These are phyloP conservation scores for Onthophagus sagittarius DNA, from an alignment of 2,888 invertebrate genomes.

Conservation along the genomic window DNA sequence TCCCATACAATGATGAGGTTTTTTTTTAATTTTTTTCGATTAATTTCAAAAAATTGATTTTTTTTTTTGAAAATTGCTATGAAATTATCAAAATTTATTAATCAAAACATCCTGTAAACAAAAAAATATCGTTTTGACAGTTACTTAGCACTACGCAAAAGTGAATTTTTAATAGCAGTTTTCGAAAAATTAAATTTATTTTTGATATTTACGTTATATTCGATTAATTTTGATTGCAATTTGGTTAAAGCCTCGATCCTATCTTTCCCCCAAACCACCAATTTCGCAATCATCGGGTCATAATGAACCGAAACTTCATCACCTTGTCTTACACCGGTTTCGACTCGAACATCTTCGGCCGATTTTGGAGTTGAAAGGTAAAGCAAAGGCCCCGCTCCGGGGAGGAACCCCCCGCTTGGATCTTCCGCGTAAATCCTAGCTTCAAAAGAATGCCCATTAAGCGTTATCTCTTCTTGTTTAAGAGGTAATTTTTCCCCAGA, in stretches of 20 bases:
- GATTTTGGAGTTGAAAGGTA: slow-evolving; percentile 70
- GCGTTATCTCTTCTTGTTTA: slow-evolving; percentile 71
- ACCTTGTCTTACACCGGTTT: slow-evolving; percentile 82
- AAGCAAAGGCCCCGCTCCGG: slow-evolving; percentile 83
- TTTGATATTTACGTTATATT: slow-evolving; percentile 73
- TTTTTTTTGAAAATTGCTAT: too few species aligned
- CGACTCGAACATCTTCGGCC: slow-evolving; percentile 71
- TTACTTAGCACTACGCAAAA: too few species aligned
- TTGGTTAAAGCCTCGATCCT: slow-evolving; percentile 76
- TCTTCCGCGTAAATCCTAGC: slow-evolving; percentile 95
- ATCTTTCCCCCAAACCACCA: slow-evolving; percentile 92
- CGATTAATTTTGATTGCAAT: slow-evolving; percentile 67
- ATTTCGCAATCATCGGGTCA: slow-evolving; percentile 99
- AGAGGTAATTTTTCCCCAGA: slow-evolving; percentile 81
- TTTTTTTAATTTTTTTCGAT: too few species aligned
- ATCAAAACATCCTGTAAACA: too few species aligned
- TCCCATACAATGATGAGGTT: too few species aligned
- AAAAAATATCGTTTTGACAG: too few species aligned
- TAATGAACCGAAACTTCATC: slow-evolving; percentile 98
- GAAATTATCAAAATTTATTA: too few species aligned
- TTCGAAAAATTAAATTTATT: neutral
- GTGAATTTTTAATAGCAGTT: too few species aligned
- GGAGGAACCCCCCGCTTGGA: slow-evolving; percentile 80
- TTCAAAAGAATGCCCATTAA: slow-evolving; percentile 90
- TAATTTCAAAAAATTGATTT: too few species aligned